A percentile compares a stretch with the other conserved stretches of the same genome.
These are phyloP conservation scores for Rosalia funebris DNA, from an alignment of 2,888 invertebrate genomes.

Conservation along the genomic window DNA sequence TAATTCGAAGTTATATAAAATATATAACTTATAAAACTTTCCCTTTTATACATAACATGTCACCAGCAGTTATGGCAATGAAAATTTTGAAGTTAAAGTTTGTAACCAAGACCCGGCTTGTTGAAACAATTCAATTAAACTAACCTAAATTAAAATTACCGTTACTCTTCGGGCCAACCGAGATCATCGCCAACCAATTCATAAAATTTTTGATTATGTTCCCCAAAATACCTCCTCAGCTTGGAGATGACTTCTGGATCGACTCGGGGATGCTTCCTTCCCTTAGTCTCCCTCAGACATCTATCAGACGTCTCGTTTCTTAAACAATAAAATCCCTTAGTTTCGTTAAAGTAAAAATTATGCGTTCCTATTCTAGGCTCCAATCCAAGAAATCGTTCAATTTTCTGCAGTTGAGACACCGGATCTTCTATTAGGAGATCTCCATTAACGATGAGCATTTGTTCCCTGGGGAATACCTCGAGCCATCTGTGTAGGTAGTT, in stretches of 20 bases:
- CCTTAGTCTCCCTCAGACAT: conserved; percentile 84
- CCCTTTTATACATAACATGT: too few species aligned
- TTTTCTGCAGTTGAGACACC: conserved; percentile 84
- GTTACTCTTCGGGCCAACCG: conserved; percentile 91
- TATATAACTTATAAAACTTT: too few species aligned
- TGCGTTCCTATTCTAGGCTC: conserved; percentile 77
- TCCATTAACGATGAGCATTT: conserved; percentile 94
- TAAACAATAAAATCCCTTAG: conserved; percentile 95
- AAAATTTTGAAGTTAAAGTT: conserved; percentile 1
- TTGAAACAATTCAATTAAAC: conserved; percentile 18
- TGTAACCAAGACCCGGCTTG: conserved; percentile 25
- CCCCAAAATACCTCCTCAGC: conserved; percentile 86
- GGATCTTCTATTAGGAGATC: conserved; percentile 92
- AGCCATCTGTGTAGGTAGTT: conserved; percentile 91
- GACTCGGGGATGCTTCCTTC: conserved; percentile 85
- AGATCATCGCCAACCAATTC: conserved; percentile 92
- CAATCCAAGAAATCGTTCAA: conserved; percentile 87
- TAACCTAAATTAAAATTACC: conserved; percentile 34
- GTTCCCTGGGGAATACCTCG: conserved; percentile 89
- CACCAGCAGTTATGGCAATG: too few species aligned
- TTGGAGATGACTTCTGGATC: conserved; percentile 82
- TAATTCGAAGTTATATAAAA: too few species aligned
- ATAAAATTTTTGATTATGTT: conserved; percentile 92
- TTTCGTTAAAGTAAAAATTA: conserved; percentile 96
- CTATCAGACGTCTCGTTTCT: conserved; percentile 83